Base-by-base conservation (phyloP, 1,140 invertebrate genomes). In the Zaprionus tsacasi region DNA sequence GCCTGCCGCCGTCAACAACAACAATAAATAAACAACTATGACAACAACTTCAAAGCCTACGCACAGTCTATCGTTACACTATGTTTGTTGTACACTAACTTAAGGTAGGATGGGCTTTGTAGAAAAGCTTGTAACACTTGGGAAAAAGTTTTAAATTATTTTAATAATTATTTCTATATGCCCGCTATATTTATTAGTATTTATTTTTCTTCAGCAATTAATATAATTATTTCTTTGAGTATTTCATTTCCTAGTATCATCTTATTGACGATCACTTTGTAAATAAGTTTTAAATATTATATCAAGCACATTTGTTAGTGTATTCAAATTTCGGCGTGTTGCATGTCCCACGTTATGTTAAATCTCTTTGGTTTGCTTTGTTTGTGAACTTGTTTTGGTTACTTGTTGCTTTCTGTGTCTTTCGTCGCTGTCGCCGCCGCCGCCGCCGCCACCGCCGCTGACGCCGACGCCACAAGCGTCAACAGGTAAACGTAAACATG, bases 401-500 rank as follows among this genome's bases (percentile, higher is more conserved):
- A 88, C 83, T 88, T 87, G 85, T 87, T 88, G 77, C 83, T 79
- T 73, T 76, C 43, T 63, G 58, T 61, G 66, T 70, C 21, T 70
- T 38, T 74, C 45, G 70, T 54, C 25, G 38, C 36, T 38, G 4
- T n/a, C 38, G 45, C 12, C 30, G 66, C 70, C 48, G 70, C 33
- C 35, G 35, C 56, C 56, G 54, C 60, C 56, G 70, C 54, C 40
- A 11, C 43, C 38, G 33, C 45, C 55, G 33, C 10, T 21, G 12
- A 40, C 72, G 61, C 56, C 69, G 63, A 60, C 69, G 74, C 61
- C 70, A 72, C 48, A 72, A 76, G 70, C 73, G 58, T 88, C 83
- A 87, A 87, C 83, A 87, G 80, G 85, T 89, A 87, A 80, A 71
- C 61, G 76, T 82, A 87, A 80, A 70, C 67, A 86, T 76, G 78